Evolutionary conservation across 2,888 invertebrate genomes (phyloP).

Genomic region (Podotricha telesiphe): DNA sequence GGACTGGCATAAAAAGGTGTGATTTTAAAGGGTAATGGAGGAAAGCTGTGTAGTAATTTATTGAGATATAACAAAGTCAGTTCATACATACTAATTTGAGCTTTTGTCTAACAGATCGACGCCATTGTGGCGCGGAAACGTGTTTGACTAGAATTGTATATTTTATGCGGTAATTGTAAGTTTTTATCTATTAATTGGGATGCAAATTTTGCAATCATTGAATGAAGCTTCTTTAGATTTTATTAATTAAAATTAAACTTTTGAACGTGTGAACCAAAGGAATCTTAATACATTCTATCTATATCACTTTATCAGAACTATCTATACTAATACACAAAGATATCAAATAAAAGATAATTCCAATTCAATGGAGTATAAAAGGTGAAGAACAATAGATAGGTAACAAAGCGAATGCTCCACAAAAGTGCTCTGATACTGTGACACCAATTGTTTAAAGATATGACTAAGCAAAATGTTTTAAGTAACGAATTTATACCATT

Average conservation of each 20-base stretch:
- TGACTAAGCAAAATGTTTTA: conserved; percentile 40
- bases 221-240: too few relatives aligned
- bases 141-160: conserved; percentile 1
- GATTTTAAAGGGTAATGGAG: conserved; percentile 42
- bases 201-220: too few relatives aligned
- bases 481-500: conserved; percentile 26
- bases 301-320: conserved; percentile 8
- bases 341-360: conserved; percentile 25
- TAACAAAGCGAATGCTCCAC: conserved; percentile 36
- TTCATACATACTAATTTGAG: conserved; percentile 21
- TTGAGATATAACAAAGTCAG: conserved; percentile 24
- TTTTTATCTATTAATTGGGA: background rate
- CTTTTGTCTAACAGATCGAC: conserved; percentile 14
- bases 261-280: background rate
- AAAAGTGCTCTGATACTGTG: conserved; percentile 41
- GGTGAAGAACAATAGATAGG: conserved; percentile 22
- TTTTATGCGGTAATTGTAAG: too few relatives aligned
- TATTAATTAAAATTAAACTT: background rate
- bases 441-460: conserved; percentile 40
- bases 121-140: background rate
- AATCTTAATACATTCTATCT: background rate
- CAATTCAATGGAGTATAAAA: conserved; percentile 15
- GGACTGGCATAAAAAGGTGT: conserved; percentile 37
- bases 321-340: conserved; percentile 27
- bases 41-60: conserved; percentile 31